A percentile compares a stretch with the other conserved stretches of the same genome.
Evolutionary conservation across 2,113 vertebrate genomes (phyloP).

Genomic region (Columba livia): DNA sequence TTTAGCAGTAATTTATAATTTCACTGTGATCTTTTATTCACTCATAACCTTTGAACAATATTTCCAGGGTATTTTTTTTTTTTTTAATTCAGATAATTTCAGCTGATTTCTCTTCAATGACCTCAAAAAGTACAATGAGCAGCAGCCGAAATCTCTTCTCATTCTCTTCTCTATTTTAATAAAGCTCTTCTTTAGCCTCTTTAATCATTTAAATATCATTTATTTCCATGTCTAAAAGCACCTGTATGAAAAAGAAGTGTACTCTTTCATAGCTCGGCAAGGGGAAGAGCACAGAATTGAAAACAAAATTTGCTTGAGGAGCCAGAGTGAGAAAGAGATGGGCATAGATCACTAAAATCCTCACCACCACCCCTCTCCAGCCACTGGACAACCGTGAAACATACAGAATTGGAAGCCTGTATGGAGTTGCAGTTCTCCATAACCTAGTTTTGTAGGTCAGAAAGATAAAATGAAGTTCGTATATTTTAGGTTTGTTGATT

Average conservation of each 20-base stretch:
- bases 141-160: neutral
- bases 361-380: neutral
- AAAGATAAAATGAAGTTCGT: neutral
- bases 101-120: neutral
- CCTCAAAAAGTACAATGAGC: neutral
- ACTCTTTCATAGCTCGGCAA: neutral
- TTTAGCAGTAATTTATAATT: conserved; percentile 38
- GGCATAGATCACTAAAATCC: neutral
- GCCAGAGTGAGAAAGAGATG: neutral
- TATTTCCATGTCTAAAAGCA: neutral
- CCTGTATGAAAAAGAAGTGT: neutral
- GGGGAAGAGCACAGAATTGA: neutral
- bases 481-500: neutral
- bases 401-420: neutral
- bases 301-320: neutral
- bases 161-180: neutral
- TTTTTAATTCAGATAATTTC: conserved; percentile 16
- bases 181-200: neutral
- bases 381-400: neutral
- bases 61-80: conserved; percentile 20
- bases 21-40: conserved; percentile 45
- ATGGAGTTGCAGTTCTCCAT: neutral
- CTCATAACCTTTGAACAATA: conserved; percentile 2
- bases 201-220: neutral
- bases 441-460: neutral